Evolutionary conservation across 1,140 invertebrate genomes (phyloP).

Genomic region (Campodea augens): DNA sequence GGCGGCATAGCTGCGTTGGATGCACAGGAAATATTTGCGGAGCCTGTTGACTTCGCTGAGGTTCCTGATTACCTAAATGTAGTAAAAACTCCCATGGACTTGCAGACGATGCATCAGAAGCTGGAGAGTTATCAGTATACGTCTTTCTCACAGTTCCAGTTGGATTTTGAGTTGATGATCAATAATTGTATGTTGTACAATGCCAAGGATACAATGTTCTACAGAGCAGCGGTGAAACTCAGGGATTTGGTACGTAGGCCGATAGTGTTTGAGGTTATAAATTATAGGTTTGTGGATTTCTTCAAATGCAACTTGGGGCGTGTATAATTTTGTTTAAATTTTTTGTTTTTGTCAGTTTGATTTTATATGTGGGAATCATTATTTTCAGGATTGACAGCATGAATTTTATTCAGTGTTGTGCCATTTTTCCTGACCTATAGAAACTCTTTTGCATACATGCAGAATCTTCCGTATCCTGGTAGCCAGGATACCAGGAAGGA

Average conservation of each 20-base stretch:
- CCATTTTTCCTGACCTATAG: no score
- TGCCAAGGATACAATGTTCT: slow-evolving; percentile 70
- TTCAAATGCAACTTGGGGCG: no score
- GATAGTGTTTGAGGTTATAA: no score
- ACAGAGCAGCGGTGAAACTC: slow-evolving; percentile 66
- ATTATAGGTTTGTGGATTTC: no score
- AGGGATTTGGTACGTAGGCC: slow-evolving; percentile 42
- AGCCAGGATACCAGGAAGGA: no score
- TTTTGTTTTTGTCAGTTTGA: no score
- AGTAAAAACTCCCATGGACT: slow-evolving; percentile 87
- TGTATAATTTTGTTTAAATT: no score
- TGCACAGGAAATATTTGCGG: slow-evolving; percentile 69
- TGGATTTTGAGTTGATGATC: slow-evolving; percentile 85
- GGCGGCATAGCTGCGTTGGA: slow-evolving; percentile 61
- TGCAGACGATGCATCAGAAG: slow-evolving; percentile 76
- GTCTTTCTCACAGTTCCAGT: slow-evolving; percentile 57
- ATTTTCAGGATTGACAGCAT: no score
- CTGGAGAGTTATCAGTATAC: slow-evolving; percentile 55
- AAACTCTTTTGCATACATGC: no score
- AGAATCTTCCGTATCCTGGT: no score
- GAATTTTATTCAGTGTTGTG: no score
- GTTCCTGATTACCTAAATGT: slow-evolving; percentile 84
- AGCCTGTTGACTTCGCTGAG: slow-evolving; percentile 78
- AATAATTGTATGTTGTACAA: slow-evolving; percentile 89
- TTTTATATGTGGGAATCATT: no score